Evolutionary conservation across 2,113 vertebrate genomes (phyloP), one percentile per base, ranked within the genome.

Genomic region (Crotalus horridus): DNA sequence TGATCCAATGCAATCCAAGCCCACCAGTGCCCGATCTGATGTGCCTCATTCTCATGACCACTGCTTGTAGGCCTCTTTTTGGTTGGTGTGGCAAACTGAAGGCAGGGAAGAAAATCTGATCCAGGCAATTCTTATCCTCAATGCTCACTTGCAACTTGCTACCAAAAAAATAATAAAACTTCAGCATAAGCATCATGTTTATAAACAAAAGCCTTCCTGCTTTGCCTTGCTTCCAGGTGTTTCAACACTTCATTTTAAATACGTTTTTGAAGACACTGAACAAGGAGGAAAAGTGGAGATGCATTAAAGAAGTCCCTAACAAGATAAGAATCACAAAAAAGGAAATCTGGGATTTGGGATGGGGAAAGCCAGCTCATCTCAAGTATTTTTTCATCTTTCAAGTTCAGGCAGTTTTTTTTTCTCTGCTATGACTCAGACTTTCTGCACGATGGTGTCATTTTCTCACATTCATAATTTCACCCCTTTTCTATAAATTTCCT

Each of bases 401-500:
- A 90, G 43, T 33, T 61, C 58, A 61, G 33, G 13, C 61, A 58
- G 59, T 26, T 29, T 24, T 59, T 59, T 2, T 6, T 0, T 48
- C 39, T 53, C 69, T 81, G 86, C n/a, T 20, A 91, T 93, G 87
- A 93, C 64, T 91, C 90, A 89, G 23, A 54, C 15, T 89, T 91
- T 85, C 39, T 48, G 39, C 59, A 53, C 53, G 64, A 89, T 15
- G 13, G 21, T 81, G 86, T 88, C 51, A 56, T 58, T 89, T 85
- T 89, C 90, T 93, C 43, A 87, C 90, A 89, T 89, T 91, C 81
- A 93, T 93, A 90, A 90, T 89, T 87, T 93, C 51, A 43, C 33
- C 24, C 89, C 39, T 87, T 39, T 93, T 58, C 90, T 59, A 39
- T 85, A 74, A 91, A 91, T 91, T 91, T 93, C 87, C 90, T 91